Percentiles rank a stretch among this genome's conserved stretches.
Evolutionary conservation across 2,888 invertebrate species (phyloP).

Genomic region (Drosophila peninsularis): DNA sequence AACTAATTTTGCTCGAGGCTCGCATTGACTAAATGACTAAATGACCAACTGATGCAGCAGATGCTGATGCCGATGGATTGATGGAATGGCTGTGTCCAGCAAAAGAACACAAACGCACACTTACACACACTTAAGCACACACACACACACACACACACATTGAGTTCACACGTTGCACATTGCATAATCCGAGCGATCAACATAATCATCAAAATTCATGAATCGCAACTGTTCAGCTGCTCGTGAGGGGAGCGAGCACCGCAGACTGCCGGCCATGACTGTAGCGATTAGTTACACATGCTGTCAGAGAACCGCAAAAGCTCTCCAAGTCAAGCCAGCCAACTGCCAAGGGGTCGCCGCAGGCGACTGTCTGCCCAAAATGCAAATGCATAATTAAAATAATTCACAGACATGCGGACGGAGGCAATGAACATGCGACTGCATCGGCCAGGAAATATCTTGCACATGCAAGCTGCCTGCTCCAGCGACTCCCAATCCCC

Average conservation of each 20-base stretch:
- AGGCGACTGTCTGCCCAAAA: constrained; percentile 47
- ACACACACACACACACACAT: constrained; percentile 49
- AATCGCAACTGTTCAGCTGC: constrained; percentile 43
- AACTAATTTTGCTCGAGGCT: constrained; percentile 65
- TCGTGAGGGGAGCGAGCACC: not conserved
- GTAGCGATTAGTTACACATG: constrained; percentile 67
- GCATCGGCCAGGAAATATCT: constrained; percentile 33
- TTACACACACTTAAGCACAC: constrained; percentile 27
- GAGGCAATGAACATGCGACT: constrained; percentile 62
- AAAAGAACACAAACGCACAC: not conserved
- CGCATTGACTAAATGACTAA: constrained; percentile 48
- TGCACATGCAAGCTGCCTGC: constrained; percentile 22
- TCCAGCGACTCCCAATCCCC: not conserved
- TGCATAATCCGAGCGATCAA: constrained; percentile 68
- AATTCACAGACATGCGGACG: constrained; percentile 59
- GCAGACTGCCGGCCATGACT: constrained; percentile 21
- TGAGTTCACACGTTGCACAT: constrained; percentile 68
- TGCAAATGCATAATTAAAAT: constrained; percentile 74
- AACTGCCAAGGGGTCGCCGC: constrained; percentile 16
- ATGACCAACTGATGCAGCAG: constrained; percentile 56
- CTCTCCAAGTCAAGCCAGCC: constrained; percentile 23
- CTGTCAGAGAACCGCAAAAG: constrained; percentile 32
- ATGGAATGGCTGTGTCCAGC: constrained; percentile 46
- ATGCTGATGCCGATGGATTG: constrained; percentile 42
- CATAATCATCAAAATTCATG: constrained; percentile 77